Conservation (phyloP, 1,140 invertebrate species). For the Apis laboriosa region DNA sequence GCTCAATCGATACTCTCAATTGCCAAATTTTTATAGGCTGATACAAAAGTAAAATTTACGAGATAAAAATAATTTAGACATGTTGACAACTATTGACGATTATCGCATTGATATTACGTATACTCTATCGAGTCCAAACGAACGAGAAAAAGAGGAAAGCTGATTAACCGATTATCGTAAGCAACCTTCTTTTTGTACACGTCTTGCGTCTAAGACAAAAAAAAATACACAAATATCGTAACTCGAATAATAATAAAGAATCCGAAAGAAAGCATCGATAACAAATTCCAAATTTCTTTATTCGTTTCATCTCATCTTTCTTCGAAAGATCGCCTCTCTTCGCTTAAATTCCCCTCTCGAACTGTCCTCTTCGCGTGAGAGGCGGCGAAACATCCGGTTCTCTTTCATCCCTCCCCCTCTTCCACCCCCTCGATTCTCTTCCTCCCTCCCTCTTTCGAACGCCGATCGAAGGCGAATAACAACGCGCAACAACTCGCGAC, state of each 20-base stretch:
- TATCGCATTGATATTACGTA: too few relatives aligned
- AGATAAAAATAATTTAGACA: slow-evolving; percentile 72
- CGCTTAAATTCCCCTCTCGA: slow-evolving; percentile 3
- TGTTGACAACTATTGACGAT: too few relatives aligned
- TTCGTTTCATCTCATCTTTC: not conserved
- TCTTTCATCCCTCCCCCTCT: slow-evolving; percentile 53
- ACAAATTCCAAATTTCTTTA: not conserved
- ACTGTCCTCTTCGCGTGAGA: slow-evolving; percentile 70
- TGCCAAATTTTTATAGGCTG: slow-evolving; percentile 7
- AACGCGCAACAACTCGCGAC: slow-evolving; percentile 28
- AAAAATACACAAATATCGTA: not conserved
- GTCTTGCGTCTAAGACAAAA: too few relatives aligned
- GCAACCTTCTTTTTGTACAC: too few relatives aligned
- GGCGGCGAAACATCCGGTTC: slow-evolving; percentile 68
- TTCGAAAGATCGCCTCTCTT: not conserved
- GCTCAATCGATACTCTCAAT: not conserved
- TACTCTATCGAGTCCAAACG: too few relatives aligned
- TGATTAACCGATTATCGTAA: not conserved
- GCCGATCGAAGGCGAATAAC: slow-evolving; percentile 32
- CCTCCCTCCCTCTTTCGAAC: not conserved
- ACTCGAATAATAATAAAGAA: not conserved
- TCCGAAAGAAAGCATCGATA: not conserved
- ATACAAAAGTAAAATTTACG: slow-evolving; percentile 68
- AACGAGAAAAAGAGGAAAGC: slow-evolving; percentile 39
- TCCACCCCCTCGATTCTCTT: not conserved